These are phyloP conservation scores for Diphyllodes magnificus DNA, from an alignment of 2,113 vertebrate species.

Conservation along the genomic window DNA sequence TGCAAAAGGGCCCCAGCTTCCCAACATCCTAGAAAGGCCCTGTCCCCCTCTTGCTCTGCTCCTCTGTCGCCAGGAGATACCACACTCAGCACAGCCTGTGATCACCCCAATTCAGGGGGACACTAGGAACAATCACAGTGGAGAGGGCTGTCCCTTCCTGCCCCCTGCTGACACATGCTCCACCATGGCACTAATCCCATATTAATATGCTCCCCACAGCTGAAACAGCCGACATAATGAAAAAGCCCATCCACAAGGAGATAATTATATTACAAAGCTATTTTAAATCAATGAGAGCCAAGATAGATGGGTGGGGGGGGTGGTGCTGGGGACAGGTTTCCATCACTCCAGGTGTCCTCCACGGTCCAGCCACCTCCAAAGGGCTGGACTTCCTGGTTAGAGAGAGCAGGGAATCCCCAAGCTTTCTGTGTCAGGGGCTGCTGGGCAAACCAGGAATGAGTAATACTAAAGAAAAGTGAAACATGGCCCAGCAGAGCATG, in stretches of 20 bases:
- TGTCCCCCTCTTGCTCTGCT: background rate
- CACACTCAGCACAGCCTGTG: background rate
- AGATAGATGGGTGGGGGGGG: background rate
- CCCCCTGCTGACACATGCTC: rapidly evolving
- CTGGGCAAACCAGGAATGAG: background rate
- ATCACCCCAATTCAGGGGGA: rapidly evolving
- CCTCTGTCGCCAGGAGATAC: background rate
- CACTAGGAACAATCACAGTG: rapidly evolving
- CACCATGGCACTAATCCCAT: background rate
- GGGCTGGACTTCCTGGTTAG: background rate
- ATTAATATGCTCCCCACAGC: background rate
- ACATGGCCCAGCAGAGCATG: background rate
- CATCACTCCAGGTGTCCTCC: background rate
- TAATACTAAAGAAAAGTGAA: background rate
- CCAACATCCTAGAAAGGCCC: background rate
- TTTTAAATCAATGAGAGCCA: conserved; percentile 3
- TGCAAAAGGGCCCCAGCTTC: background rate
- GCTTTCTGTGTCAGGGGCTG: background rate
- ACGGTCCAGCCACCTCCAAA: background rate
- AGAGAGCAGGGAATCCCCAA: background rate
- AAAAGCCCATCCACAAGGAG: background rate
- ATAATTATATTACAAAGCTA: conserved; percentile 22
- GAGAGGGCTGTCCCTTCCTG: too few relatives aligned
- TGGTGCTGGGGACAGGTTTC: background rate
- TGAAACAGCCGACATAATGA: background rate